Conservation (phyloP, 2,113 vertebrate genomes). For the Sphaerodactylus townsendi region DNA sequence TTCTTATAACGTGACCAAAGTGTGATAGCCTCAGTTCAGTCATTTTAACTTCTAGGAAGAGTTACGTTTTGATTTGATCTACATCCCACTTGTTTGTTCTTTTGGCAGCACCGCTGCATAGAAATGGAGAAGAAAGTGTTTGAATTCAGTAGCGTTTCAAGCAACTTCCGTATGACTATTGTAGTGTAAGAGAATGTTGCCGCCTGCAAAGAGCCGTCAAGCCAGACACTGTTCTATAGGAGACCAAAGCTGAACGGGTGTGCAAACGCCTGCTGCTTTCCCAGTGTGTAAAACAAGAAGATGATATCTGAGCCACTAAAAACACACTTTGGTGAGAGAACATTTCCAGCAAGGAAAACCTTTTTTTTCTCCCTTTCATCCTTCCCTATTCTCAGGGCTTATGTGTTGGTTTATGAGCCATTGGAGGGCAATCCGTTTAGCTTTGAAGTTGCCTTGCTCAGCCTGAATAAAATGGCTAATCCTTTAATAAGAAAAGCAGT, state of each 20-base stretch:
- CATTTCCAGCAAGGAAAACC: background rate
- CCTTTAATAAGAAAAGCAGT: background rate
- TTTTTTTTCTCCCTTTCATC: conserved; percentile 5
- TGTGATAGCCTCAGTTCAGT: too few relatives aligned
- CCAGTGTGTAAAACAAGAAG: conserved; percentile 3
- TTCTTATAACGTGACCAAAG: too few relatives aligned
- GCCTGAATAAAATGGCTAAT: background rate
- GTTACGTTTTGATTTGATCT: too few relatives aligned
- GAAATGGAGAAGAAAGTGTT: background rate
- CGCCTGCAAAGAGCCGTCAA: background rate
- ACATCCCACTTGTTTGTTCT: too few relatives aligned
- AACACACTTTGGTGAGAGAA: background rate
- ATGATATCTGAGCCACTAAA: background rate
- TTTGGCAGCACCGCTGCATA: background rate
- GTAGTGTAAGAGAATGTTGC: background rate
- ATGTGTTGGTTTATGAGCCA: conserved; percentile 22
- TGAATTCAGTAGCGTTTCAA: background rate
- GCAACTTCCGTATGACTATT: background rate
- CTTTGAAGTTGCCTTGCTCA: background rate
- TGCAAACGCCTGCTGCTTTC: background rate
- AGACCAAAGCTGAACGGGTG: too few relatives aligned
- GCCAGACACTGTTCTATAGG: background rate
- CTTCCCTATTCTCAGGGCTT: conserved; percentile 20
- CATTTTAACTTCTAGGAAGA: too few relatives aligned
- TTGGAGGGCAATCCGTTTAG: background rate